These are phyloP conservation scores for Darevskia nairensis DNA, from an alignment of 2,797 vertebrate genomes.

Conservation along the genomic window DNA sequence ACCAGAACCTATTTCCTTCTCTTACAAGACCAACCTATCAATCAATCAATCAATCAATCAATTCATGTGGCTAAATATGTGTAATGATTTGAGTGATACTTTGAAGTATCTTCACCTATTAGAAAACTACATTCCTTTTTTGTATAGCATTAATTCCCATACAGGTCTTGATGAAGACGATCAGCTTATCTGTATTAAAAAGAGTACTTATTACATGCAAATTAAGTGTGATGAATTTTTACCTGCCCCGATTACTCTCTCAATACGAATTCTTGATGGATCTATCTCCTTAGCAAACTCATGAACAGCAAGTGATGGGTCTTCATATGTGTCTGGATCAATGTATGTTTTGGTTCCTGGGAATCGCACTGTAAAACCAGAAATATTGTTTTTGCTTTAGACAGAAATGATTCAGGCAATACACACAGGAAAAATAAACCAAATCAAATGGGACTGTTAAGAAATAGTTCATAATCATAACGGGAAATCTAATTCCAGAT, in stretches of 20 bases:
- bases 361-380: slow-evolving; percentile 84
- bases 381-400: slow-evolving; percentile 33
- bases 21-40: not conserved
- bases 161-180: not conserved
- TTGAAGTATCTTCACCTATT: not conserved
- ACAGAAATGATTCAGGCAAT: slow-evolving; percentile 37
- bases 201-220: not conserved
- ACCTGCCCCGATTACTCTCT: slow-evolving; percentile 98
- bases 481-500: not conserved
- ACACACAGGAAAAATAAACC: not conserved
- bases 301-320: slow-evolving; percentile 94
- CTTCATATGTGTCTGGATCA: slow-evolving; percentile 97
- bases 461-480: not conserved
- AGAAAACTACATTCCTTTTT: not conserved
- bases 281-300: slow-evolving; percentile 98
- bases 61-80: not conserved
- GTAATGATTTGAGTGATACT: not conserved
- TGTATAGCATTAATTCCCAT: not conserved
- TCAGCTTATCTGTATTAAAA: not conserved
- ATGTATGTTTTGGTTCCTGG: slow-evolving; percentile 96
- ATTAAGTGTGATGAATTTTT: slow-evolving; percentile 49
- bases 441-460: not conserved
- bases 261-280: slow-evolving; percentile 95
- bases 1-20: not conserved
- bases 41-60: not conserved